Evolutionary conservation across 2,797 vertebrate species (phyloP), one percentile per base, ranked within the genome.

Genomic region (Siniperca undulata): DNA sequence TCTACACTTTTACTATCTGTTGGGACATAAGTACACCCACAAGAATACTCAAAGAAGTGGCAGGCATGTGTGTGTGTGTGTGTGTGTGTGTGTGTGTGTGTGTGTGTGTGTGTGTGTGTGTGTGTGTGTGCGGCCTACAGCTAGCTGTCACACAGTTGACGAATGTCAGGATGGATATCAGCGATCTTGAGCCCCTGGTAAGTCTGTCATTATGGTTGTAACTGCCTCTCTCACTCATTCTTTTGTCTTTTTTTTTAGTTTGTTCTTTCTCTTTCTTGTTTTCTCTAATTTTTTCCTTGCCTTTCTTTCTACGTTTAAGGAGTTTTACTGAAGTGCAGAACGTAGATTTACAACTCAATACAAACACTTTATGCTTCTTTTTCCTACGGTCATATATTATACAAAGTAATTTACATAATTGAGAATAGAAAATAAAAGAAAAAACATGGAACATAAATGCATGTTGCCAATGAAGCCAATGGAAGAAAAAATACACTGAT

Each of bases 111-210:
- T 78, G 73, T 59, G 70, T 74, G 76, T 75, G 78, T 59, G 66
- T 62, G 65, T 60, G 74, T 56, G 77, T 58, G 36, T 62, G 74
- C 72, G 82, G 81, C 85, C 87, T 70, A 78, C 59, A 91, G 88
- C 86, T 72, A 72, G 75, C 78, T 92, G 92, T 91, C 91, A 88
- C 79, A 74, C 77, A 86, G 84, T 79, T 89, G 90, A 91, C 19
- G 52, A 88, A 80, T 90, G 91, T 91, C 89, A 86, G 77, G 84
- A 91, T 86, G 58, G 81, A 92, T 92, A 88, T 86, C 78, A 87
- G 64, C 44, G n/a, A 92, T 89, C 82, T 78, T 84, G 77, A 89
- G 88, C 85, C 83, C 24, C 83, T 68, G 81, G 88, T 90, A 86
- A 83, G 77, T 86, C 73, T 91, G 83, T 79, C 87, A 85, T 92